phyloP scores from a whole-genome alignment of 2,797 vertebrate genomes.

The Graptemys geographica region DNA sequence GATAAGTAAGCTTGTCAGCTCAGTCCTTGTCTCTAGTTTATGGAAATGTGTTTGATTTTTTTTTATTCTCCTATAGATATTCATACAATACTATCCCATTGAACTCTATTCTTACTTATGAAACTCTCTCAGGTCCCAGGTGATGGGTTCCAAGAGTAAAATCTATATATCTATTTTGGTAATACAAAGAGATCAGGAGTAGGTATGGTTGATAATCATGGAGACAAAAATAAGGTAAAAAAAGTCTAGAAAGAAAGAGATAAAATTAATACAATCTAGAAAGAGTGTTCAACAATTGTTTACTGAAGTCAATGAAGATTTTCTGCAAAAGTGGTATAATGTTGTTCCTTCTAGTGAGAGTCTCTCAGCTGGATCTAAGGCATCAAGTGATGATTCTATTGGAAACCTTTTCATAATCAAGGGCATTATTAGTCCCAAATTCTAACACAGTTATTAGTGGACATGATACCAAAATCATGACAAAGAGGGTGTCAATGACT shows the following conservation, averaged over 20 bases:
- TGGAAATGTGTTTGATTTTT: no score
- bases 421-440: not conserved
- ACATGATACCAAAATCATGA: not conserved
- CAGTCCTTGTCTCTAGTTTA: not conserved
- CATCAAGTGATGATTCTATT: not conserved
- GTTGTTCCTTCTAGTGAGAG: not conserved
- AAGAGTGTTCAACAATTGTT: not conserved
- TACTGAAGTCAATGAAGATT: not conserved
- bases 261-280: not conserved
- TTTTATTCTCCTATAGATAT: not conserved
- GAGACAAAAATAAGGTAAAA: not conserved
- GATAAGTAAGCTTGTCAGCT: not conserved
- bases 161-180: not conserved
- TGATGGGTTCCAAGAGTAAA: not conserved
- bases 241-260: not conserved
- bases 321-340: not conserved
- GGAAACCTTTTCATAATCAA: no score
- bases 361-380: not conserved
- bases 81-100: not conserved
- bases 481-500: not conserved
- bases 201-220: not conserved
- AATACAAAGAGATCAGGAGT: not conserved
- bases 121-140: not conserved
- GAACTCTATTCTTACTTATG: not conserved
- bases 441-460: not conserved